phyloP scores from a whole-genome alignment of 2,888 invertebrate genomes.

The Troides oblongomaculatus region DNA sequence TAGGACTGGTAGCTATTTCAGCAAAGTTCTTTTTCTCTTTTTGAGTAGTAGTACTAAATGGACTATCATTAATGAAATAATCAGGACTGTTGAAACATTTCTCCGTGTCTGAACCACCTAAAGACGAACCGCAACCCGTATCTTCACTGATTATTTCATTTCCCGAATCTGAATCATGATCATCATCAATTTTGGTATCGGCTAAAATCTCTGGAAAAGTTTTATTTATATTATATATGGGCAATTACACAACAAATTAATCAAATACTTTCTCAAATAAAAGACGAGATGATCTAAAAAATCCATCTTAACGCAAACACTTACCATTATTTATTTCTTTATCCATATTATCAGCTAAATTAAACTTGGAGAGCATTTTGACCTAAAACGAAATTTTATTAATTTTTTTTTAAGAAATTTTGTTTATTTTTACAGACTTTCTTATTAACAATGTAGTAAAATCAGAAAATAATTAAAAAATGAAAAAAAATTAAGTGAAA shows the following conservation, averaged over 20 bases:
- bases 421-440: not conserved
- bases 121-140: conserved; percentile 68
- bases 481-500: too few relatives aligned
- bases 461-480: too few relatives aligned
- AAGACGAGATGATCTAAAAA: too few relatives aligned
- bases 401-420: not conserved
- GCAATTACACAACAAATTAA: not conserved
- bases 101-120: conserved; percentile 60
- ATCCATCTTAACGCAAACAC: not conserved
- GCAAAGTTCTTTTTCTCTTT: conserved; percentile 36
- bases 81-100: conserved; percentile 62
- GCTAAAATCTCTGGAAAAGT: conserved; percentile 16
- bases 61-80: conserved; percentile 44
- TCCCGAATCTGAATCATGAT: conserved; percentile 41
- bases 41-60: conserved; percentile 31
- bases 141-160: conserved; percentile 58
- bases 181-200: conserved; percentile 31
- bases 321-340: conserved; percentile 20
- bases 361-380: not conserved
- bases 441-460: not conserved
- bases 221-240: not conserved
- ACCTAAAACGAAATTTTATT: conserved; percentile 4
- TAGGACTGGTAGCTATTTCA: conserved; percentile 41
- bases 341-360: not conserved
- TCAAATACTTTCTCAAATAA: not conserved